Percentiles rank a stretch among this genome's conserved stretches.
These are phyloP conservation scores for Sarcophilus harrisii DNA, from an alignment of 2,797 vertebrate genomes.

Conservation along the genomic window DNA sequence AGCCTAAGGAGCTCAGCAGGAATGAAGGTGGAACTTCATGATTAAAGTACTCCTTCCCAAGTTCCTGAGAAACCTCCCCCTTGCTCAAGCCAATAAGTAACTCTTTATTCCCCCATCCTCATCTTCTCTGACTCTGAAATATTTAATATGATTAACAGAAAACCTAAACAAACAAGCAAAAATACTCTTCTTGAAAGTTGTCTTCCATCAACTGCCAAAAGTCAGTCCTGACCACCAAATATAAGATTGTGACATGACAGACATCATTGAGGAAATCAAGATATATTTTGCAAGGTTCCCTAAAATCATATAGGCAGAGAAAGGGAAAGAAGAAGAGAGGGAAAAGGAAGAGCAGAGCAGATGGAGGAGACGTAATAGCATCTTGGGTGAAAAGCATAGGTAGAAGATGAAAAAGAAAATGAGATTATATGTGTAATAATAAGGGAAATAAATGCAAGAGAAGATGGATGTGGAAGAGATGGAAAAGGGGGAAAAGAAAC, in stretches of 20 bases:
- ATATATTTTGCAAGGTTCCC: background rate
- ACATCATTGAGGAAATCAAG: background rate
- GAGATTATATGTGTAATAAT: background rate
- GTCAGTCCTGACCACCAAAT: background rate
- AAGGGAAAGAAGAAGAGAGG: background rate
- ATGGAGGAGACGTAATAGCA: background rate
- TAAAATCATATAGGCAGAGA: background rate
- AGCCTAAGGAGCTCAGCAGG: background rate
- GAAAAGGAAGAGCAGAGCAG: background rate
- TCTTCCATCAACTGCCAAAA: background rate
- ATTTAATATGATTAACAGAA: background rate
- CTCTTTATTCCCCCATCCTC: background rate
- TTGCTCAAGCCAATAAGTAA: background rate
- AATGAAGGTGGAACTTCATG: background rate
- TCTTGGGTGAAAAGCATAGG: background rate
- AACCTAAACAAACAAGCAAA: background rate
- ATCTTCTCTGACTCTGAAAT: background rate
- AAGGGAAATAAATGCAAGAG: background rate
- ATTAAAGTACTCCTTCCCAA: background rate
- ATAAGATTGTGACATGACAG: background rate
- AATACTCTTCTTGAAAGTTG: background rate
- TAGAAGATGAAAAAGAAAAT: background rate
- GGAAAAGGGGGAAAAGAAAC: background rate
- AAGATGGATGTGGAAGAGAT: background rate
- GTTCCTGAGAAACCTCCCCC: background rate